A percentile compares a stretch with the other conserved stretches of the same genome.
Evolutionary conservation across 1,140 invertebrate genomes (phyloP).

Genomic region (Aphelenchoides fujianensis): DNA sequence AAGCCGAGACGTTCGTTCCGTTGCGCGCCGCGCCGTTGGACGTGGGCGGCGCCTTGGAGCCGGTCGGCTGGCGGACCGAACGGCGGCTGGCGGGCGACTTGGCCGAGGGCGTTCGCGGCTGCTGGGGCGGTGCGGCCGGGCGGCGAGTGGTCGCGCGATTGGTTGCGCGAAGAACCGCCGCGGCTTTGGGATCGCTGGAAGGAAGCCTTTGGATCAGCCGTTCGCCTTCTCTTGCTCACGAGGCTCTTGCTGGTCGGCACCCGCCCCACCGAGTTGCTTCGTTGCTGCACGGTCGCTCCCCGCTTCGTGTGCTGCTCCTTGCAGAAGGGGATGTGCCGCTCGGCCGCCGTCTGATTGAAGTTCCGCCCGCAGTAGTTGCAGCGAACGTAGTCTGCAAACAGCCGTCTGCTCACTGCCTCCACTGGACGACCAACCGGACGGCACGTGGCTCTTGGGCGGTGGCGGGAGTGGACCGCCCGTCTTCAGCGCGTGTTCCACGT

Average conservation of each 20-base stretch:
- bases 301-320: slow-evolving; percentile 62
- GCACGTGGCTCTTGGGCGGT: slow-evolving; percentile 34
- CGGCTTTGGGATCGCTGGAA: neutral
- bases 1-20: neutral
- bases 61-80: slow-evolving; percentile 5
- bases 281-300: neutral
- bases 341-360: slow-evolving; percentile 81
- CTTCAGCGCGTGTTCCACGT: slow-evolving; percentile 76
- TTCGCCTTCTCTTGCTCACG: neutral
- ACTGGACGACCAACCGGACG: slow-evolving; percentile 24
- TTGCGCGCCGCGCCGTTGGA: slow-evolving; percentile 1
- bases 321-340: slow-evolving; percentile 89
- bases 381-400: slow-evolving; percentile 76
- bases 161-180: neutral
- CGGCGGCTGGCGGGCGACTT: slow-evolving; percentile 10
- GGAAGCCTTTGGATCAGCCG: neutral
- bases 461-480: slow-evolving; percentile 45
- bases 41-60: neutral
- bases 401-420: slow-evolving; percentile 6
- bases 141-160: slow-evolving; percentile 17
- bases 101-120: neutral
- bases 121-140: neutral
- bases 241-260: neutral
- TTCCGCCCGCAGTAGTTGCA: slow-evolving; percentile 84
- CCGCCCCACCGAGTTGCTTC: slow-evolving; percentile 19